These are phyloP conservation scores for Aphidius ervi DNA, from an alignment of 1,140 invertebrate species.

Conservation along the genomic window DNA sequence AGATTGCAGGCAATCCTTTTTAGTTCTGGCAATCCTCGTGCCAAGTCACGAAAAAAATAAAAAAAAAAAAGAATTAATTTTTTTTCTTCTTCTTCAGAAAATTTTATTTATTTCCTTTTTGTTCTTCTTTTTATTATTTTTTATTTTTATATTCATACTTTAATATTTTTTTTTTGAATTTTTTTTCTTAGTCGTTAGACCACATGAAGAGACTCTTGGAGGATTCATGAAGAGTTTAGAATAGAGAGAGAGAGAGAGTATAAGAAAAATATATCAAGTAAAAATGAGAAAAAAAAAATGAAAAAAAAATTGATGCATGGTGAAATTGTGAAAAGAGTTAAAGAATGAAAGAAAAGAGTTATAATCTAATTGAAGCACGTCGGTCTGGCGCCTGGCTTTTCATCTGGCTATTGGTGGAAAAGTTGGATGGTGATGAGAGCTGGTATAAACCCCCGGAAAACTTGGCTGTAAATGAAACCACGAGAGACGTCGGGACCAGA, in stretches of 20 bases:
- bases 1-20: conserved; percentile 17
- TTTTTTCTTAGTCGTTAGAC: too few species aligned
- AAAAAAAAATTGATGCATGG: conserved; percentile 1
- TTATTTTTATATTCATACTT: too few species aligned
- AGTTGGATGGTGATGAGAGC: not conserved
- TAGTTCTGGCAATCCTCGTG: not conserved
- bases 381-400: conserved; percentile 20
- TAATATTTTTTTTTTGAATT: too few species aligned
- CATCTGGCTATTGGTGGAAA: conserved; percentile 15
- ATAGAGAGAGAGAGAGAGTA: not conserved
- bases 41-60: conserved; percentile 15
- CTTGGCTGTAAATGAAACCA: conserved; percentile 32
- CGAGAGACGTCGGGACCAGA: not conserved
- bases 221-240: not conserved
- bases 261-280: not conserved
- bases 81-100: too few species aligned
- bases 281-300: conserved; percentile 4
- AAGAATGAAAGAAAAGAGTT: conserved; percentile 17
- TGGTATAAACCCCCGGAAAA: conserved; percentile 23
- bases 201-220: too few species aligned
- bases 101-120: not conserved
- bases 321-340: conserved; percentile 2
- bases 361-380: conserved; percentile 23
- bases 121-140: too few species aligned
- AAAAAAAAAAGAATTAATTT: too few species aligned